Percentiles rank a stretch among this genome's conserved stretches.
Conservation (phyloP, 2,113 vertebrate genomes). For the Hepsetus odoe region DNA sequence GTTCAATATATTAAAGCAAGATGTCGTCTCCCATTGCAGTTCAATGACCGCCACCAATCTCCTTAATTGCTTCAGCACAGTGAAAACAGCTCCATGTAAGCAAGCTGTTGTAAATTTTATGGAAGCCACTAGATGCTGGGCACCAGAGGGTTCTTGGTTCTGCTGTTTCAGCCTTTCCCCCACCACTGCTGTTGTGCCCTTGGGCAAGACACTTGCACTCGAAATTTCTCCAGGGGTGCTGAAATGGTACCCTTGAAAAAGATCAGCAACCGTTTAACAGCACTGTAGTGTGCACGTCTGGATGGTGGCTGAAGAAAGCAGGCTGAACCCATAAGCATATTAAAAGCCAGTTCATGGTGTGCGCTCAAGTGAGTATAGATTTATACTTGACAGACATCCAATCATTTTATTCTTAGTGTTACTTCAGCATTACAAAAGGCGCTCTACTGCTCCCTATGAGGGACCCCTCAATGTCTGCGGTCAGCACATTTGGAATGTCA, state of each 20-base stretch:
- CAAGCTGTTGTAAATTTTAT: background rate
- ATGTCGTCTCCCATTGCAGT: background rate
- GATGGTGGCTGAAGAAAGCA: background rate
- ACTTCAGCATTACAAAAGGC: background rate
- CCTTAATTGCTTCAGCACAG: background rate
- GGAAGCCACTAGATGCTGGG: background rate
- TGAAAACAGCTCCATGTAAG: background rate
- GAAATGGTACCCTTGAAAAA: background rate
- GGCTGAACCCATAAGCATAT: background rate
- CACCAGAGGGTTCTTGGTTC: background rate
- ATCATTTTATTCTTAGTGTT: slow-evolving; percentile 7
- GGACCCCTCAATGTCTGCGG: slow-evolving; percentile 13
- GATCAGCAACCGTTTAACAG: background rate
- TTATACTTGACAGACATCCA: background rate
- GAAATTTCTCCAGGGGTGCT: slow-evolving; percentile 1
- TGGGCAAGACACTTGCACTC: slow-evolving; percentile 6
- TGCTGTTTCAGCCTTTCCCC: background rate
- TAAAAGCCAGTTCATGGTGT: background rate
- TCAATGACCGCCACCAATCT: background rate
- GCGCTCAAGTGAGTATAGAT: background rate
- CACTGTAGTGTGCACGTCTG: background rate
- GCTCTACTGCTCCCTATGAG: slow-evolving; percentile 1
- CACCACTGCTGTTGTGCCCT: background rate
- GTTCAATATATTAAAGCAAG: slow-evolving; percentile 18
- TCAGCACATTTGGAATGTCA: slow-evolving; percentile 41